Base-by-base conservation (phyloP, 2,797 vertebrate species). In the Gallinago solitaria region DNA sequence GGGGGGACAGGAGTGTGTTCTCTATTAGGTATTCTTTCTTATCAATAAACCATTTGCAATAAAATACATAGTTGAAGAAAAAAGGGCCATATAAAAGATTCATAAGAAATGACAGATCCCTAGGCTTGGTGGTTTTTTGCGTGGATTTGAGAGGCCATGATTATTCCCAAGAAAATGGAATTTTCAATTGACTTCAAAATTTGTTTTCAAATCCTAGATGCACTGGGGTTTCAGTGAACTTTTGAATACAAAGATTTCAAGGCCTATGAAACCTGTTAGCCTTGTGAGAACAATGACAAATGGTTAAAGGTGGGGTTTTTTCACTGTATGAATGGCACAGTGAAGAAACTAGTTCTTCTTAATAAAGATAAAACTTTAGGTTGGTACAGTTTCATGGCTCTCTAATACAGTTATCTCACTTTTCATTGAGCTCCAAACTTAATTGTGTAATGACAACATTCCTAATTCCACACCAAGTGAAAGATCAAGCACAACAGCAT, bases 381-480 rank as follows among this genome's bases (percentile, higher is more conserved):
- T 60, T 81, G 76, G 57, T 89, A 63, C 3, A 41, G n/a, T 76
- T 85, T 80, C 81, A 64, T 27, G 28, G 23, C 7, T 78, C 11
- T 87, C 27, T 27, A 41, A 25, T 30, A 85, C 8, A 57, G 12
- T 74, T 69, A 50, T 48, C 16, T 87, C 64, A 33, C 14, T 90
- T 91, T 79, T 54, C 94, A 80, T 6, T 76, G 6, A 17, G 48
- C 35, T 82, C 78, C 59, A 91, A 86, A 51, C 28, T 87, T 83
- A 75, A 50, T 77, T 39, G 32, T 73, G 20, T 86, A 83, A 94
- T 84, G 89, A 93, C 37, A 90, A 64, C 70, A 51, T 73, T 53
- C 70, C 89, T 93, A 96, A 83, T 96, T 94, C 78, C 91, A 94
- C 88, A 96, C 48, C 75, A 96, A 96, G 70, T 57, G 95, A 64